A percentile compares a stretch with the other conserved stretches of the same genome.
These are phyloP conservation scores for Oppia nitens DNA, from an alignment of 1,140 invertebrate genomes.

Conservation along the genomic window DNA sequence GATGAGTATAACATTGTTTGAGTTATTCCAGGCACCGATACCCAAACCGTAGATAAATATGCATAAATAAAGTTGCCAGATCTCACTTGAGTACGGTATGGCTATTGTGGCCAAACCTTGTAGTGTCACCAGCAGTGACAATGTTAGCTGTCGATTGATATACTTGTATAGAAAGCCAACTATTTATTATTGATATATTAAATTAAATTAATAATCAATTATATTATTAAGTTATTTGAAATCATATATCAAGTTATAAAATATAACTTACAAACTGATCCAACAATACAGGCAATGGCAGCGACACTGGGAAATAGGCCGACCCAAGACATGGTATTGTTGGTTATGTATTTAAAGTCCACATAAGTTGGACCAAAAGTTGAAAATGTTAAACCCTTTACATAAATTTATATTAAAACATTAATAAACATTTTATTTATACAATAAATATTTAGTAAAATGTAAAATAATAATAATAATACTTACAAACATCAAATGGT, in stretches of 20 bases:
- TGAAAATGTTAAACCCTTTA: not conserved
- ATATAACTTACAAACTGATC: not conserved
- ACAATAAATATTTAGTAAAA: not conserved
- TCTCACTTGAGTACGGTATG: not conserved
- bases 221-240: not conserved
- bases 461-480: too few relatives aligned
- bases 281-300: not conserved
- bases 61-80: not conserved
- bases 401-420: not conserved
- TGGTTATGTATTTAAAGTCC: not conserved
- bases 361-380: not conserved
- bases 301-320: not conserved
- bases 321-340: not conserved
- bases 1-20: slow-evolving; percentile 7
- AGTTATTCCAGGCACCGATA: slow-evolving; percentile 3
- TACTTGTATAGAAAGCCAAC: slow-evolving; percentile 6
- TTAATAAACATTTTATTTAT: not conserved
- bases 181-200: too few relatives aligned
- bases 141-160: slow-evolving; percentile 3
- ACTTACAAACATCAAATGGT: too few relatives aligned
- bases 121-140: not conserved
- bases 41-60: slow-evolving; percentile 7
- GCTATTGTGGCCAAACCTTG: not conserved
- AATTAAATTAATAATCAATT: not conserved
- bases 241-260: not conserved